Percentiles rank a stretch among this genome's conserved stretches.
These are phyloP conservation scores for Ciconia nigra DNA, from an alignment of 2,797 vertebrate species.

Conservation along the genomic window DNA sequence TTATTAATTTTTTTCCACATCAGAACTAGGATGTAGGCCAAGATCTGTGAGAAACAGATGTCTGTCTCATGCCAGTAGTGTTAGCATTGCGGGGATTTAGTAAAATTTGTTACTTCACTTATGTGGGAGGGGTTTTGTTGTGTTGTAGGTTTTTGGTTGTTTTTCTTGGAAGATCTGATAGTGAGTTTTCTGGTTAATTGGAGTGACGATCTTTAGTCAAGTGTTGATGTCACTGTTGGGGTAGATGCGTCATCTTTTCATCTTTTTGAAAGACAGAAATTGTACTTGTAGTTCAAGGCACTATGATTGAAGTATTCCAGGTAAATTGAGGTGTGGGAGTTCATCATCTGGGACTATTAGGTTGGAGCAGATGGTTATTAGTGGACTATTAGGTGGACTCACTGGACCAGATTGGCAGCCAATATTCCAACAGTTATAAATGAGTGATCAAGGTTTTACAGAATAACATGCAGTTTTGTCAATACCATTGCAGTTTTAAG, in stretches of 20 bases:
- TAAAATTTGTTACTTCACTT: background rate
- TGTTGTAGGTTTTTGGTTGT: background rate
- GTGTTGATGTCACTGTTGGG: background rate
- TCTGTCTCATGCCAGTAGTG: background rate
- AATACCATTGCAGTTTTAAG: background rate
- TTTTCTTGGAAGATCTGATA: background rate
- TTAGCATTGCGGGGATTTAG: background rate
- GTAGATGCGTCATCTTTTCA: background rate
- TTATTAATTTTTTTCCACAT: background rate
- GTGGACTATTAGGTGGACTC: background rate
- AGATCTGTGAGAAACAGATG: conserved; percentile 23
- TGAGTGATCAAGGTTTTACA: background rate
- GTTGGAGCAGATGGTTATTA: background rate
- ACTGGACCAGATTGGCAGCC: background rate
- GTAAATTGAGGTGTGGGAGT: background rate
- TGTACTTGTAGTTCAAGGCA: background rate
- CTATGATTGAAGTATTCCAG: background rate
- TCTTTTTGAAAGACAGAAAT: background rate
- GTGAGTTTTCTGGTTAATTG: background rate
- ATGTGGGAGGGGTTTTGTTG: background rate
- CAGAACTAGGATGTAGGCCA: conserved; percentile 16
- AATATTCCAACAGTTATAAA: background rate
- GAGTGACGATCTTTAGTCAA: background rate
- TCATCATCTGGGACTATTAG: background rate
- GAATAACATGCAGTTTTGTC: background rate